Evolutionary conservation across 2,888 invertebrate species (phyloP).

Genomic region (Timema podura): DNA sequence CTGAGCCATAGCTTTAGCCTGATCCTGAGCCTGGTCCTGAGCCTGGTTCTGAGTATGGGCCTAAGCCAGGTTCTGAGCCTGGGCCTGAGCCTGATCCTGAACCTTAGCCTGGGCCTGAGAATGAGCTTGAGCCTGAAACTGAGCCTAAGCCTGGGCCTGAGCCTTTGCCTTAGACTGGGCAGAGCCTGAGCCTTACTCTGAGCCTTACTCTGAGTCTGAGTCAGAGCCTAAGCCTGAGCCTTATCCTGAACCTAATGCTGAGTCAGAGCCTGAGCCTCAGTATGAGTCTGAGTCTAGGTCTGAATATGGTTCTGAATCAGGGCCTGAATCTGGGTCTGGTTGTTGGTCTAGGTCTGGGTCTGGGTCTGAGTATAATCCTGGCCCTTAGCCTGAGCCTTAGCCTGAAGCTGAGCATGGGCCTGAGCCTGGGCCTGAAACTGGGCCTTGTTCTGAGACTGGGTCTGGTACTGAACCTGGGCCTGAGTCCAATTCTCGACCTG

Average conservation of each 20-base stretch:
- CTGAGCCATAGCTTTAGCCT: too few species aligned
- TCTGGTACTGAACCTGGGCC: constrained; percentile 31
- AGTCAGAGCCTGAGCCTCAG: not conserved
- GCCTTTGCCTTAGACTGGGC: too few species aligned
- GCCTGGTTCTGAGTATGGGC: not conserved
- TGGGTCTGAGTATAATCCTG: constrained; percentile 29
- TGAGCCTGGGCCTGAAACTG: constrained; percentile 34
- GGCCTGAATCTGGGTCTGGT: constrained; percentile 9
- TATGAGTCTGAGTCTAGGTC: constrained; percentile 29
- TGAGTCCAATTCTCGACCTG: constrained; percentile 24
- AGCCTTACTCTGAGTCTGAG: constrained; percentile 24
- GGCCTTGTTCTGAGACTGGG: constrained; percentile 32
- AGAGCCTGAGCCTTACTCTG: constrained; percentile 32
- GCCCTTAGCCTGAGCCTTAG: not conserved
- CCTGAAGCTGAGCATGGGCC: constrained; percentile 22
- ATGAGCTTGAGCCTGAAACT: too few species aligned
- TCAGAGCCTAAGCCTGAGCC: constrained; percentile 34
- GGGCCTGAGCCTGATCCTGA: not conserved
- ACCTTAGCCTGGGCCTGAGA: not conserved
- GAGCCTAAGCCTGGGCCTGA: constrained; percentile 9
- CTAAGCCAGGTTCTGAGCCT: not conserved
- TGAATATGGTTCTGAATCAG: not conserved
- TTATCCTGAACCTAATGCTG: constrained; percentile 36
- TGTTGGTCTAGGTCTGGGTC: constrained; percentile 24
- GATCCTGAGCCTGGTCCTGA: too few species aligned